These are phyloP conservation scores for Oryctes rhinoceros DNA, from an alignment of 1,140 invertebrate species.

Conservation along the genomic window DNA sequence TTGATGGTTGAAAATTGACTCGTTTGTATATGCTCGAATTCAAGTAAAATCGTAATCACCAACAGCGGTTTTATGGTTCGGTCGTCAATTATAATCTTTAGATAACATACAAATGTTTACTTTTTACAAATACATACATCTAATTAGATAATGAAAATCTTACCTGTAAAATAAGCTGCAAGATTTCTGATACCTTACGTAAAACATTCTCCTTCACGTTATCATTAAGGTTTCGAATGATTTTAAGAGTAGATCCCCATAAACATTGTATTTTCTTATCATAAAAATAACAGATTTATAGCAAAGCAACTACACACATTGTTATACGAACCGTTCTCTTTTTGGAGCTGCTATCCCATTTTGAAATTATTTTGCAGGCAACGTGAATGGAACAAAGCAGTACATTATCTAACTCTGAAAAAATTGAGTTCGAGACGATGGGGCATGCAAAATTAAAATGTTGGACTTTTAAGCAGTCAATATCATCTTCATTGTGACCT, in stretches of 20 bases:
- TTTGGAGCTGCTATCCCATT: background rate
- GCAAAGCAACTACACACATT: background rate
- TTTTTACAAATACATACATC: background rate
- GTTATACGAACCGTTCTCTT: slow-evolving; percentile 3
- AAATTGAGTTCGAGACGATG: background rate
- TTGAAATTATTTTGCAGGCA: background rate
- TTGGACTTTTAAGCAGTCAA: background rate
- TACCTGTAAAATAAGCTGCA: background rate
- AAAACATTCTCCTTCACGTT: slow-evolving; percentile 13
- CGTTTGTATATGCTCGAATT: no score
- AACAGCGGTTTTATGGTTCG: no score
- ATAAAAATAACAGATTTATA: background rate
- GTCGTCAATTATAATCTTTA: no score
- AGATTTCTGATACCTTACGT: background rate
- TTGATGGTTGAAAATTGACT: no score
- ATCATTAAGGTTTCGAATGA: background rate
- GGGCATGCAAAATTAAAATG: slow-evolving; percentile 5
- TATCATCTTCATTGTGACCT: slow-evolving; percentile 16
- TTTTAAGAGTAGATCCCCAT: slow-evolving; percentile 33
- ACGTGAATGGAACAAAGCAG: background rate
- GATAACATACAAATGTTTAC: background rate
- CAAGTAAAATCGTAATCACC: no score
- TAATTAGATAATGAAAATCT: background rate
- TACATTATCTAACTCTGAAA: background rate
- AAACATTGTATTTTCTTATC: slow-evolving; percentile 24